phyloP scores from a whole-genome alignment of 2,113 vertebrate genomes.

The Gymnocephalus cernua region DNA sequence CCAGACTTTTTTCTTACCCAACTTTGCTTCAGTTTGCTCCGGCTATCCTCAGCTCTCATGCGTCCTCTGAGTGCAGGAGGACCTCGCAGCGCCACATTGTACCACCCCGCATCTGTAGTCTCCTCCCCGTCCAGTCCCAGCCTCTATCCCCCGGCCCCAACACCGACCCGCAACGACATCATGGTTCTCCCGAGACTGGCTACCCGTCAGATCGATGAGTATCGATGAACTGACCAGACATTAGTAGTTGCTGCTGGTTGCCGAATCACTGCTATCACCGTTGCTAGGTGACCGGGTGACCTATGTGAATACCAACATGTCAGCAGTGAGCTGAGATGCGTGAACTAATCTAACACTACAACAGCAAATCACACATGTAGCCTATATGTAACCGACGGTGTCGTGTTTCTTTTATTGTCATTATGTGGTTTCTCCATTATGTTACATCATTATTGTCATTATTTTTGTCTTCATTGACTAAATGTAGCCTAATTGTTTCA shows the following conservation, averaged over 20 bases:
- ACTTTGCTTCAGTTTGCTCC: constrained; percentile 62
- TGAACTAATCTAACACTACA: neutral
- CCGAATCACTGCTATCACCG: too few species aligned
- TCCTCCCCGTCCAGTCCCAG: constrained; percentile 73
- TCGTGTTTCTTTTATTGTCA: neutral
- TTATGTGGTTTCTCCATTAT: neutral
- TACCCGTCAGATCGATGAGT: neutral
- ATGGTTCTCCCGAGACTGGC: neutral
- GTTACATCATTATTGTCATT: neutral
- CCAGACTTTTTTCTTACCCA: constrained; percentile 62
- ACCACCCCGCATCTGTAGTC: constrained; percentile 75
- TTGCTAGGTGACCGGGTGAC: neutral
- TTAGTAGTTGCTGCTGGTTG: neutral
- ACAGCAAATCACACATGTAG: neutral
- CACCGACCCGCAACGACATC: constrained; percentile 8
- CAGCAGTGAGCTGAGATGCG: too few species aligned
- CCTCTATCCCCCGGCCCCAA: constrained; percentile 31
- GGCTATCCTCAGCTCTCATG: constrained; percentile 71
- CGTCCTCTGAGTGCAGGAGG: constrained; percentile 70
- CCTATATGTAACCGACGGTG: neutral
- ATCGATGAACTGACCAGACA: neutral
- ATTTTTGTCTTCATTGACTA: neutral
- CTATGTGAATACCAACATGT: neutral
- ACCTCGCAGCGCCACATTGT: constrained; percentile 73
- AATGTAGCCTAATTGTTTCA: neutral